Conservation (phyloP, 2,797 vertebrate genomes). For the Sciurus vulgaris region DNA sequence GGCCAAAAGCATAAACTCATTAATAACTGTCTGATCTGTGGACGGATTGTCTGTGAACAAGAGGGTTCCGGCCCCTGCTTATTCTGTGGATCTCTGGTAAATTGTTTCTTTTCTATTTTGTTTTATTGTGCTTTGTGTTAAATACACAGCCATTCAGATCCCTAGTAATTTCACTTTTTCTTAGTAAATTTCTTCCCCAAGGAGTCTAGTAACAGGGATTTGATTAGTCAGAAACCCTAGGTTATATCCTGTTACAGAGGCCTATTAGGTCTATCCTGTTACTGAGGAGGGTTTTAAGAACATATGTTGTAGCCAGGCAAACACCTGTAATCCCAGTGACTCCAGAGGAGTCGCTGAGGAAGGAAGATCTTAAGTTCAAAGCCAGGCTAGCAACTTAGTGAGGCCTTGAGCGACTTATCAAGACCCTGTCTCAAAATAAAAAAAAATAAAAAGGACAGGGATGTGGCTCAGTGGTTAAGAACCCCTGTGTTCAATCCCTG, state of each 20-base stretch:
- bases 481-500: too few species aligned
- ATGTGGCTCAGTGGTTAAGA: too few species aligned
- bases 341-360: too few species aligned
- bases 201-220: slow-evolving; percentile 12
- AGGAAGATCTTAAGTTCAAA: too few species aligned
- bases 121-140: neutral
- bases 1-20: slow-evolving; percentile 97
- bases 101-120: slow-evolving; percentile 31
- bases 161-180: slow-evolving; percentile 52
- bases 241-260: neutral
- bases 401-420: too few species aligned
- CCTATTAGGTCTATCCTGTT: neutral
- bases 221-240: neutral
- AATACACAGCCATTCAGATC: neutral
- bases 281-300: slow-evolving; percentile 29
- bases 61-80: slow-evolving; percentile 97
- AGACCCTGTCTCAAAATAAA: too few species aligned
- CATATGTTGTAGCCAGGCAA: neutral
- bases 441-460: too few species aligned
- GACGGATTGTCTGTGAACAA: slow-evolving; percentile 97
- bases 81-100: slow-evolving; percentile 96
- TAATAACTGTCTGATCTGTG: slow-evolving; percentile 97
- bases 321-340: too few species aligned
- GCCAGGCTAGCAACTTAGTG: too few species aligned
- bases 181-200: slow-evolving; percentile 40